A percentile compares a stretch with the other conserved stretches of the same genome.
These are phyloP conservation scores for Sparus aurata DNA, from an alignment of 2,797 vertebrate genomes.

Conservation along the genomic window DNA sequence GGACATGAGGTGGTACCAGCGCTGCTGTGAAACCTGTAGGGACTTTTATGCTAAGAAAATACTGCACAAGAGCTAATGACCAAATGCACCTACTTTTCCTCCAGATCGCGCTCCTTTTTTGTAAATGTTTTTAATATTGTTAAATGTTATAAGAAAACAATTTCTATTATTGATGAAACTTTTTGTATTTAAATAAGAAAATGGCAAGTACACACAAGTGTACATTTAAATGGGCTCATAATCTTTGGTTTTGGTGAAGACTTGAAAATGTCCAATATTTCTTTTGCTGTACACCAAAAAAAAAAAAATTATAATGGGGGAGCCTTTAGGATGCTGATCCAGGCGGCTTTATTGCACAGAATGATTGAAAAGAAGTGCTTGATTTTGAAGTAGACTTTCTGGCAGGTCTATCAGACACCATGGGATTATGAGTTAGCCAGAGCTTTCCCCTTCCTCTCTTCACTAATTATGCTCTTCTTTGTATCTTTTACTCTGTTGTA, in stretches of 20 bases:
- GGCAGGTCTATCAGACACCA: constrained; percentile 32
- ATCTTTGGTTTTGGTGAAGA: constrained; percentile 75
- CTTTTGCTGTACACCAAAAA: constrained; percentile 75
- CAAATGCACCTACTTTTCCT: constrained; percentile 42
- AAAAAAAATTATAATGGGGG: constrained; percentile 11
- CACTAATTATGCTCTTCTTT: constrained; percentile 26
- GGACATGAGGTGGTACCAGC: constrained; percentile 98
- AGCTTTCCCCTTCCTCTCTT: constrained; percentile 25
- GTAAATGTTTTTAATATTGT: constrained; percentile 69
- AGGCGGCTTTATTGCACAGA: constrained; percentile 65
- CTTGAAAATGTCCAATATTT: constrained; percentile 79
- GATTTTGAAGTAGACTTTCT: constrained; percentile 44
- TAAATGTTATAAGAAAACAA: constrained; percentile 36
- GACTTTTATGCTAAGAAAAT: constrained; percentile 96
- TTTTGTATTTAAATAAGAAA: constrained; percentile 63
- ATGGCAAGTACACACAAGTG: constrained; percentile 50
- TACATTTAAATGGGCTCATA: constrained; percentile 77
- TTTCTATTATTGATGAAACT: constrained; percentile 56
- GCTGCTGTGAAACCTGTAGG: constrained; percentile 97
- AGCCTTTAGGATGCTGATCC: constrained; percentile 66
- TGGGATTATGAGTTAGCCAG: constrained; percentile 31
- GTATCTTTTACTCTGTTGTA: constrained; percentile 45
- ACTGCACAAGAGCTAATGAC: constrained; percentile 87
- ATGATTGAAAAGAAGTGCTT: constrained; percentile 58
- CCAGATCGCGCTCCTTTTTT: constrained; percentile 50